Evolutionary conservation across 1,140 invertebrate species (phyloP).

Genomic region (Thaumatotibia leucotreta): DNA sequence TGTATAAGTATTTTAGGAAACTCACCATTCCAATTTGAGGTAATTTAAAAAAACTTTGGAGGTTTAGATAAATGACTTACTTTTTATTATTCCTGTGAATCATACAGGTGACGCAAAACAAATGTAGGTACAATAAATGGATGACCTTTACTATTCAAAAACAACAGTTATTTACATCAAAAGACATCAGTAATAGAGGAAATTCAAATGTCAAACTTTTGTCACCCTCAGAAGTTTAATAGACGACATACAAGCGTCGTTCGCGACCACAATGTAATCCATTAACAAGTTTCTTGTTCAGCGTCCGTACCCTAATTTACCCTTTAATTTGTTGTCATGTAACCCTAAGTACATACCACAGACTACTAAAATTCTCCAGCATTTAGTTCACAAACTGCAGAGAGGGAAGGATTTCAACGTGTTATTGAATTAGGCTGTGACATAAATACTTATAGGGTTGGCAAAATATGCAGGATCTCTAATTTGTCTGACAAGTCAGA

Average conservation of each 20-base stretch:
- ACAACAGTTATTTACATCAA: not conserved
- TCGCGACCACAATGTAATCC: slow-evolving; percentile 29
- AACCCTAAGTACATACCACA: slow-evolving; percentile 7
- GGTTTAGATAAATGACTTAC: no score
- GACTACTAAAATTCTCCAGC: not conserved
- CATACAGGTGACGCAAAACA: no score
- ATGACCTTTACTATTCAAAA: not conserved
- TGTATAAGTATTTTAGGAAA: no score
- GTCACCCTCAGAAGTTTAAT: not conserved
- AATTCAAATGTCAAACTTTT: slow-evolving; percentile 5
- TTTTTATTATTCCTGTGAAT: no score
- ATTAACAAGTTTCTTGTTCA: slow-evolving; percentile 26
- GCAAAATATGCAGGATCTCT: slow-evolving; percentile 18
- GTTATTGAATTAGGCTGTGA: not conserved
- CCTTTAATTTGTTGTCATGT: slow-evolving; percentile 20
- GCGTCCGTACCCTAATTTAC: slow-evolving; percentile 22
- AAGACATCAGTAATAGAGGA: not conserved
- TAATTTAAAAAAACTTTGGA: no score
- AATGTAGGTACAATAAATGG: no score
- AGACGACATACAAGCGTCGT: slow-evolving; percentile 14
- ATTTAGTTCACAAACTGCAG: not conserved
- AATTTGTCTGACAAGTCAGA: slow-evolving; percentile 41
- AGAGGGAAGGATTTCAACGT: not conserved
- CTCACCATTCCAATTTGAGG: no score
- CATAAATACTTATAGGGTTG: not conserved